phyloP scores from a whole-genome alignment of 2,113 vertebrate species.

The Ictidomys tridecemlineatus region DNA sequence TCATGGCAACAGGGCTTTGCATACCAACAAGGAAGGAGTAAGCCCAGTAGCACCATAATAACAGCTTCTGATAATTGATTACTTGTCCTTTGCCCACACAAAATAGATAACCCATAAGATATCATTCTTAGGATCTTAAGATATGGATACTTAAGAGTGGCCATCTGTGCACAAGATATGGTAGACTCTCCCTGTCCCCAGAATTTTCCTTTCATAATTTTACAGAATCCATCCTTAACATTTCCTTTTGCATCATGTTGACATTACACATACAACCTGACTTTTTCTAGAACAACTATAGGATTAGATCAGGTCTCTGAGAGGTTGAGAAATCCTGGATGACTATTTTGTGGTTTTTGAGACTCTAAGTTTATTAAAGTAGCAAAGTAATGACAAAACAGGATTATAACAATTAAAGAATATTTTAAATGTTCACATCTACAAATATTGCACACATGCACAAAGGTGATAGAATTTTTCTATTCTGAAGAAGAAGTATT shows the following conservation, averaged over 20 bases:
- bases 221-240: not conserved
- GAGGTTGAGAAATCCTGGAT: not conserved
- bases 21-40: not conserved
- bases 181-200: not conserved
- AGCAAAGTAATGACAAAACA: not conserved
- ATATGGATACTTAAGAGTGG: not conserved
- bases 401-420: not conserved
- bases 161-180: not conserved
- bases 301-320: not conserved
- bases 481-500: not conserved
- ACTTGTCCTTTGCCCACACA: not conserved
- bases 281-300: not conserved
- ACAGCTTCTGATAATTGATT: not conserved
- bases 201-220: not conserved
- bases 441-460: not conserved
- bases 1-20: not conserved
- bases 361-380: not conserved
- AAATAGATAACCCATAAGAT: not conserved
- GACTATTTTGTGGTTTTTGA: not conserved
- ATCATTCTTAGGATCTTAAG: not conserved
- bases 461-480: not conserved
- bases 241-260: not conserved
- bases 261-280: not conserved
- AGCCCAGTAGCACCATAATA: not conserved
- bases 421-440: constrained; percentile 2